Evolutionary conservation across 2,797 vertebrate species (phyloP).

Genomic region (Eulemur coronatus): DNA sequence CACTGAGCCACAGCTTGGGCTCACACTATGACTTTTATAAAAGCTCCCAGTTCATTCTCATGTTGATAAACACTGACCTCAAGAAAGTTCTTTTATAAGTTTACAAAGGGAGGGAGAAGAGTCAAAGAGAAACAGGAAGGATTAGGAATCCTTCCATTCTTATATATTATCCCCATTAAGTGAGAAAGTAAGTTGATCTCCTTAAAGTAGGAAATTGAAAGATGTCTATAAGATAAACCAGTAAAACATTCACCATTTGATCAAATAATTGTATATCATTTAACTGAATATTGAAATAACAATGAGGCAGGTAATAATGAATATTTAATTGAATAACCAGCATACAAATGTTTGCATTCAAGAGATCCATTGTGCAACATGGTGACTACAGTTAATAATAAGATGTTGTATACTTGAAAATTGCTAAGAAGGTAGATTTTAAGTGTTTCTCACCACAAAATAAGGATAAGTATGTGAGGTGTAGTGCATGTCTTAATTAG

Average conservation of each 20-base stretch:
- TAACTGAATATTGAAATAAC: not conserved
- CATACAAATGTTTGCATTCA: not conserved
- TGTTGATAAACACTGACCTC: not conserved
- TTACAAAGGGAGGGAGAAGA: not conserved
- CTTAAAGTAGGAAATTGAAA: not conserved
- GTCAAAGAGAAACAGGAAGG: not conserved
- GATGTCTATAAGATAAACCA: not conserved
- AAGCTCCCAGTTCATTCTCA: not conserved
- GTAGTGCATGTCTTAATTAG: not conserved
- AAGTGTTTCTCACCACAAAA: not conserved
- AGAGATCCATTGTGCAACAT: not conserved
- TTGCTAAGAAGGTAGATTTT: not conserved
- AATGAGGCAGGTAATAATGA: not conserved
- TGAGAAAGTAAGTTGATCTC: not conserved
- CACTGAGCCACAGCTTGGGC: not conserved
- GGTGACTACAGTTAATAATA: not conserved
- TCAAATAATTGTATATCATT: not conserved
- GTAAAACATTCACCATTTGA: not conserved
- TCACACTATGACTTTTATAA: not conserved
- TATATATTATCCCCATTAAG: not conserved
- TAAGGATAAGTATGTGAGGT: not conserved
- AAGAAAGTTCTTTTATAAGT: not conserved
- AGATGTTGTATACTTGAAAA: not conserved
- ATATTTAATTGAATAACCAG: not conserved
- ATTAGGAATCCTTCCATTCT: not conserved